A percentile compares a stretch with the other conserved stretches of the same genome.
phyloP scores from a whole-genome alignment of 2,797 vertebrate genomes.

The Garrulus glandarius region DNA sequence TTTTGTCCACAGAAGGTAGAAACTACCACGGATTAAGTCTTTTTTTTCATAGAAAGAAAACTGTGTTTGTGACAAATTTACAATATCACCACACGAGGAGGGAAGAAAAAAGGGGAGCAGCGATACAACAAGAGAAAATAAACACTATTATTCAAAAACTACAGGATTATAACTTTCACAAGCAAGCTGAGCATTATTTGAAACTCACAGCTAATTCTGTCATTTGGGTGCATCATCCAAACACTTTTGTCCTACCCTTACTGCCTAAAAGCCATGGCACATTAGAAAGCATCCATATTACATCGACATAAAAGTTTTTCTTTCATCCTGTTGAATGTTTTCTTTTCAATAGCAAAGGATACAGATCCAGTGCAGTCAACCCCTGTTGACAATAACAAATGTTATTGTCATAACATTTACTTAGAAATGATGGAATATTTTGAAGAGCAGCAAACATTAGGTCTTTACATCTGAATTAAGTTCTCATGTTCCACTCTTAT shows the following conservation, averaged over 20 bases:
- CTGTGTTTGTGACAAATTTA: neutral
- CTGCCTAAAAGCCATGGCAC: neutral
- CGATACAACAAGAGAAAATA: neutral
- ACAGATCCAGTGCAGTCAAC: neutral
- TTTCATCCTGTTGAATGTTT: neutral
- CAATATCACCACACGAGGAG: accelerated
- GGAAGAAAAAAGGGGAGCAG: accelerated
- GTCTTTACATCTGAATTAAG: neutral
- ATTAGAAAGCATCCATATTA: neutral
- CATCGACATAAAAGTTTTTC: neutral
- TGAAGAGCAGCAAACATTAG: neutral
- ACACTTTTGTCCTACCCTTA: neutral
- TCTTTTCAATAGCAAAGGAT: neutral
- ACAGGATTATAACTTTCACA: neutral
- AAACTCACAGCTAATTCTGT: neutral
- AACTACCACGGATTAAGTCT: neutral
- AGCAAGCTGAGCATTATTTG: neutral
- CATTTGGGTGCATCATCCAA: neutral
- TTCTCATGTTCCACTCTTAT: neutral
- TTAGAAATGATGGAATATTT: neutral
- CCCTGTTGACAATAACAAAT: neutral
- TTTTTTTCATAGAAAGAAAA: neutral
- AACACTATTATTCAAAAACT: neutral
- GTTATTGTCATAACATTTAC: neutral
- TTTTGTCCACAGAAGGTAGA: neutral